These are phyloP conservation scores for Drosophila gunungcola DNA, from an alignment of 1,140 invertebrate species.

Conservation along the genomic window DNA sequence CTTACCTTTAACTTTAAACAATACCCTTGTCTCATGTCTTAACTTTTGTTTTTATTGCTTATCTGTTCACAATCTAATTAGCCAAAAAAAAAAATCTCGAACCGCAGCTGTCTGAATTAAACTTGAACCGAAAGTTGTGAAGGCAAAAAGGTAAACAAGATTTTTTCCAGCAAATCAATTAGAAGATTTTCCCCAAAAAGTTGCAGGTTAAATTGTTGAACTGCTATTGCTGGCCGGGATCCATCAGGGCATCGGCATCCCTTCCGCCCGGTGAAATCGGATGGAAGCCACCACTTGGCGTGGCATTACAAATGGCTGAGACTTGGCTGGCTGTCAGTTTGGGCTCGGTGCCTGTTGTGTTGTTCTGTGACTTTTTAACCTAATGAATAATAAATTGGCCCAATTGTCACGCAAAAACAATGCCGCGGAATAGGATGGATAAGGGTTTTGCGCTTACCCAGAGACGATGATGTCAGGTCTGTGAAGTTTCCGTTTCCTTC, in stretches of 20 bases:
- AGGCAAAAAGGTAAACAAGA: conserved; percentile 40
- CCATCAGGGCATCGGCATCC: conserved; percentile 27
- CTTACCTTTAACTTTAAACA: background rate
- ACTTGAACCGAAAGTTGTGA: conserved; percentile 27
- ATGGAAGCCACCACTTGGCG: conserved; percentile 28
- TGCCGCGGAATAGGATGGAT: conserved; percentile 62
- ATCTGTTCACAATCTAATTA: conserved; percentile 24
- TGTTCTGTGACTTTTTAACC: conserved; percentile 78
- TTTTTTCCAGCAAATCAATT: conserved; percentile 65
- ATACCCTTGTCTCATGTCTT: background rate
- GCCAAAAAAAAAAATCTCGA: conserved; percentile 20
- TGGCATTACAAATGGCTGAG: conserved; percentile 63
- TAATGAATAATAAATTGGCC: conserved; percentile 81
- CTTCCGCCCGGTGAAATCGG: background rate
- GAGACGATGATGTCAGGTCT: conserved; percentile 40
- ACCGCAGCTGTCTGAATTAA: conserved; percentile 33
- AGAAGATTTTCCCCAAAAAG: conserved; percentile 52
- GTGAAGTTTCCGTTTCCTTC: conserved; percentile 57
- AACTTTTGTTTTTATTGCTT: background rate
- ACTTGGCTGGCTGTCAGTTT: conserved; percentile 77
- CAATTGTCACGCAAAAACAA: conserved; percentile 82
- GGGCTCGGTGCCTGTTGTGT: conserved; percentile 49
- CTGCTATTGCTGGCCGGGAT: conserved; percentile 14
- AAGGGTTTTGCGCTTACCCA: conserved; percentile 45
- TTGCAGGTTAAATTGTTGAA: conserved; percentile 49